Base-by-base conservation (phyloP, 2,888 invertebrate genomes). In the Romanomermis culicivorax region DNA sequence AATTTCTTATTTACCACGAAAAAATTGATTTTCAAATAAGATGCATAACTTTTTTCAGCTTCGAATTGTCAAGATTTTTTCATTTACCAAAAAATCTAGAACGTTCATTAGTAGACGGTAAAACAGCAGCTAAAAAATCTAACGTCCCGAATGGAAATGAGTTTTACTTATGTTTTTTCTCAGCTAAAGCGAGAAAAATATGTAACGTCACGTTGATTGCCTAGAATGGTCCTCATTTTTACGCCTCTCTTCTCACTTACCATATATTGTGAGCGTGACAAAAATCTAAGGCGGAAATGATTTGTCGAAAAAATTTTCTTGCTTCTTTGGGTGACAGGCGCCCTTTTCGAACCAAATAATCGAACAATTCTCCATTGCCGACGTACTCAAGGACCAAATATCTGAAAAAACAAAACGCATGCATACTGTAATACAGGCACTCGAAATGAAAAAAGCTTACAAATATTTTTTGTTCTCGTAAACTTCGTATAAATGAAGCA, bases 401-500 rank as follows among this genome's bases (percentile, higher is more conserved):
- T 70, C 89, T 89, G 65, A 47, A 63, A 58, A 2, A 23, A 23
- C 7, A 27, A 11, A 14, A 7, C 7, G 7, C 47, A 17, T 45
- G 7, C 7, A 7, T 11, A 23, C 7, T 45, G 11, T 45, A 23
- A 11, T 23, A 23, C 47, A 45, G 11, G n/a, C 36, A 36, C 7
- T 7, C 36, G 36, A 36, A 11, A 36, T 11, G 7, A 11, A 4
- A 53, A 30, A 25, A 55, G 82, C 88, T 85, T 75, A 91, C 88
- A 97, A 78, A 78, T 97, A 97, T 78, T 95, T 97, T 73, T 93
- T 95, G 75, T 97, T 97, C 74, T 97, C 97, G 73, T 97, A 97
- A 60, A 97, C 97, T 72, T 97, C 95, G 63, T 86, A 88, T 62
- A 97, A 77, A 58, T 93, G 93, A 62, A 97, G 77, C 49, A 97